Base-by-base conservation (phyloP, 2,113 vertebrate genomes). In the Archocentrus centrarchus region DNA sequence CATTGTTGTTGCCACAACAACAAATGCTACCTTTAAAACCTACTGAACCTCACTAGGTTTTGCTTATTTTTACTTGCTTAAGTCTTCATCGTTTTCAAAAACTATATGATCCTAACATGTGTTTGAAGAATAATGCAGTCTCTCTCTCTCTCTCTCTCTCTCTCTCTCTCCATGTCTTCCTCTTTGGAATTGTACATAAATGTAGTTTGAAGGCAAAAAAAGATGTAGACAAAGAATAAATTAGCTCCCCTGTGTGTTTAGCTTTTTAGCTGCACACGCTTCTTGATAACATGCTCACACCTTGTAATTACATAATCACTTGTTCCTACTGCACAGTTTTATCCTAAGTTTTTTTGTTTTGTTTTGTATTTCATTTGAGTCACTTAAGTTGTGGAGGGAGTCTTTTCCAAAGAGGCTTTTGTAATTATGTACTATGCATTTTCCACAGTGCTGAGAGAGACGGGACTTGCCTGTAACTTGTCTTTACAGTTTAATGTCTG, bases 391-490 rank as follows among this genome's bases (percentile, higher is more conserved):
- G 76, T 83, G 86, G 73, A 61, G 70, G 57, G 77, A 35, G 66
- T 82, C 6, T 82, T 85, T 84, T 86, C 68, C 60, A 73, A 35
- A 75, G 41, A 81, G 83, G 37, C 24, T 75, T 83, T 75, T 89
- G 80, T 92, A 84, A 89, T 89, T 80, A 83, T 91, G 47, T 91
- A 77, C 81, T 90, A 82, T 93, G 91, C 87, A 88, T 95, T 89
- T 88, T 62, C 68, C 73, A 18, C 70, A 76, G 66, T 11, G 22
- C 37, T 50, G 83, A 92, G 88, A 86, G 77, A 91, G 76, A 76
- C 53, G 41, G 68, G 77, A 87, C 41, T 58, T 86, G 81, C 82
- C 83, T 91, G 80, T 82, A 84, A 77, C 39, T 80, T 50, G 82
- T 87, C 75, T 75, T 59, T 59, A 75, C 63, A 81, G 75, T 66